phyloP scores from a whole-genome alignment of 2,888 invertebrate genomes.

The Globia sparganii region DNA sequence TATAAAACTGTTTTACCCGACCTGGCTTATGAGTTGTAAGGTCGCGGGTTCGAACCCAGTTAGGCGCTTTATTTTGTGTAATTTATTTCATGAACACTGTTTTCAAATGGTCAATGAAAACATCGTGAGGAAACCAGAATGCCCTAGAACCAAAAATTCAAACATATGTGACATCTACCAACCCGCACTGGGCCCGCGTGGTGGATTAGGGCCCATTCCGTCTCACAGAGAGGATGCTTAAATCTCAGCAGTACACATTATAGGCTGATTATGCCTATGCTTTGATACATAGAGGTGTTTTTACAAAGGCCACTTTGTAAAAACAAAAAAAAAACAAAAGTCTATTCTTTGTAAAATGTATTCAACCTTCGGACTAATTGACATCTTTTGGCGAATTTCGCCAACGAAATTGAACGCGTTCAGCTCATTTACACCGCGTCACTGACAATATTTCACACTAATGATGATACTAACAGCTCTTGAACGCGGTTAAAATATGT shows the following conservation, averaged over 20 bases:
- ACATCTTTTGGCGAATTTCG: neutral
- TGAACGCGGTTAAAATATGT: no score
- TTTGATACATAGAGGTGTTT: neutral
- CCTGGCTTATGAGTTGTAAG: neutral
- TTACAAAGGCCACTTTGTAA: neutral
- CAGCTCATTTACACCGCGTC: neutral
- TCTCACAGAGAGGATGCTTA: neutral
- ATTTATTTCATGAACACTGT: no score
- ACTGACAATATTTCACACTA: no score
- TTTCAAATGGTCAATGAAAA: no score
- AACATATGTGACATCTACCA: neutral
- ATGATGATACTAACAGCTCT: no score
- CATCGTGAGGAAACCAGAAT: no score
- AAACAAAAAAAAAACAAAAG: no score
- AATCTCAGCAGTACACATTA: neutral
- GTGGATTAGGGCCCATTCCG: neutral
- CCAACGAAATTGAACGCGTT: neutral
- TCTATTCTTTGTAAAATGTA: no score
- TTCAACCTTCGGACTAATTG: neutral
- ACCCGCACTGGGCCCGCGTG: neutral
- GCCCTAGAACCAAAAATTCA: neutral
- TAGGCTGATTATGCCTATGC: neutral
- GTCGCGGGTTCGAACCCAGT: neutral
- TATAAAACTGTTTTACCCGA: no score
- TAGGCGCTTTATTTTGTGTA: neutral